Conservation (phyloP, 30 jellyfish, hydroid and myxozoan species). For the Pseudorhiza aurosa region DNA sequence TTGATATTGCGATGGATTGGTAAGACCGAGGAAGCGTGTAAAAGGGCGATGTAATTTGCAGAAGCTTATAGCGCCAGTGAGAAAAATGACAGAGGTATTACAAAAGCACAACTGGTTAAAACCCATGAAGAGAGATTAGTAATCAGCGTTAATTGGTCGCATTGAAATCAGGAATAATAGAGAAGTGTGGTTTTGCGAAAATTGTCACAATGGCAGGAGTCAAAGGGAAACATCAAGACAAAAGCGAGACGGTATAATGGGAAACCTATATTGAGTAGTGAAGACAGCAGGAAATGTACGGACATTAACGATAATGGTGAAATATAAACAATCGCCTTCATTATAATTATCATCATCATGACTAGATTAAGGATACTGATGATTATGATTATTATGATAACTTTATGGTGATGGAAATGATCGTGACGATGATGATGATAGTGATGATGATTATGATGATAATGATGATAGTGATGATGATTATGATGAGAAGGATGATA, state of each 20-base stretch:
- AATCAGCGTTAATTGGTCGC: neutral
- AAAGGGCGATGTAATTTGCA: neutral
- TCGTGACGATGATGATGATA: neutral
- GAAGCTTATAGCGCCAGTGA: neutral
- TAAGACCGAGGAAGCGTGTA: no score
- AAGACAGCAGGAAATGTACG: neutral
- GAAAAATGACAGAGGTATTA: neutral
- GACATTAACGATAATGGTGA: neutral
- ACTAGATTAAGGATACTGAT: no score
- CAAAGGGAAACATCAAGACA: no score
- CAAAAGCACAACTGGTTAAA: neutral
- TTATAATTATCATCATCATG: no score
- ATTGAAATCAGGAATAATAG: neutral
- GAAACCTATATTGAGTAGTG: neutral
- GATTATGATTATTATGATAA: no score
- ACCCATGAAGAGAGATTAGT: neutral
- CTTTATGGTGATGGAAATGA: no score
- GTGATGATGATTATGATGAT: neutral
- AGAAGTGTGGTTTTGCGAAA: neutral
- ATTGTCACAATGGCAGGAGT: neutral
- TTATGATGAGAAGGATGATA: neutral
- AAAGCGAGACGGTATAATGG: neutral
- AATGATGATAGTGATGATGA: neutral
- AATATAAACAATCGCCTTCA: no score
- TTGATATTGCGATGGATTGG: no score